Percentiles rank a stretch among this genome's conserved stretches.
Evolutionary conservation across 2,888 invertebrate genomes (phyloP).

Genomic region (Platerodrilus igneus): DNA sequence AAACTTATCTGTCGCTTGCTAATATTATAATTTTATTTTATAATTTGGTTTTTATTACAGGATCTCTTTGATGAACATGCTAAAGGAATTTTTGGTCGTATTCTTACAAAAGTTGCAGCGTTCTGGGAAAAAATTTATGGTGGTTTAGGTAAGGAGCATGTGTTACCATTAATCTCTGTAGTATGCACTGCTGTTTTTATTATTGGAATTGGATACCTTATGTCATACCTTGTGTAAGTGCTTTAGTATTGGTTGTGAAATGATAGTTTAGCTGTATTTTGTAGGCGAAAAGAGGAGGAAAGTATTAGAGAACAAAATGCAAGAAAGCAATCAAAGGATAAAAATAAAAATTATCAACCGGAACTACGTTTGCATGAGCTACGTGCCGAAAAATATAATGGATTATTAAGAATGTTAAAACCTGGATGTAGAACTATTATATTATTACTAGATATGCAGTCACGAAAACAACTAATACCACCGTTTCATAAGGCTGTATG

Average conservation of each 20-base stretch:
- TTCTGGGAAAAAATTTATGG: slow-evolving; percentile 68
- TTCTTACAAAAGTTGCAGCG: slow-evolving; percentile 60
- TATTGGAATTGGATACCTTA: slow-evolving; percentile 74
- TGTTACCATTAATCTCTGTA: slow-evolving; percentile 73
- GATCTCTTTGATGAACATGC: slow-evolving; percentile 77
- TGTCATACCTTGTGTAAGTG: slow-evolving; percentile 74
- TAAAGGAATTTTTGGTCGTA: slow-evolving; percentile 64
- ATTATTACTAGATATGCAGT: slow-evolving; percentile 83
- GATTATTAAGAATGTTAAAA: slow-evolving; percentile 84
- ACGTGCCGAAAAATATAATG: slow-evolving; percentile 91
- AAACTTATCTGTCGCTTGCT: no score
- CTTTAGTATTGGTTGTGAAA: neutral
- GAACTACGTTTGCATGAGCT: slow-evolving; percentile 87
- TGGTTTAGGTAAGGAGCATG: slow-evolving; percentile 70
- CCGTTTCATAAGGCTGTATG: slow-evolving; percentile 91
- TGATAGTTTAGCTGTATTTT: slow-evolving; percentile 8
- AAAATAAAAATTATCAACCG: slow-evolving; percentile 46
- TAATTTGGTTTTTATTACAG: slow-evolving; percentile 48
- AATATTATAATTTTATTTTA: slow-evolving; percentile 10
- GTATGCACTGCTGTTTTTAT: slow-evolving; percentile 74
- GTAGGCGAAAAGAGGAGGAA: slow-evolving; percentile 58
- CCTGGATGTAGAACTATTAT: slow-evolving; percentile 94
- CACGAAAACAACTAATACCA: slow-evolving; percentile 79
- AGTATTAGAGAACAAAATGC: slow-evolving; percentile 52
- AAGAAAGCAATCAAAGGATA: slow-evolving; percentile 45